Conservation (phyloP, 2,113 vertebrate species). For the Bos indicus region DNA sequence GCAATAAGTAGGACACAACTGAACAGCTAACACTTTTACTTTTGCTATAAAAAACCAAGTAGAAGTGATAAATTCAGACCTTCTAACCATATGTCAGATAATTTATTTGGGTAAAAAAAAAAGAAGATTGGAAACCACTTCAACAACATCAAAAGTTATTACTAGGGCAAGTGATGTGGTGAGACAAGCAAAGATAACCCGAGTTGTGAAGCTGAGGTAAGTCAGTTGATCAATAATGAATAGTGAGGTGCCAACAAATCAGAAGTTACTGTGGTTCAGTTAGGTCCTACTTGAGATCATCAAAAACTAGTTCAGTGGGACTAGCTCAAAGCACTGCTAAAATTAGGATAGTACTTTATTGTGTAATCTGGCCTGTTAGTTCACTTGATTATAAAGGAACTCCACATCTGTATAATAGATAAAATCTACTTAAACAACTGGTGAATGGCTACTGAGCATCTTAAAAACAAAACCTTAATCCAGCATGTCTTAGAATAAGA, state of each 20-base stretch:
- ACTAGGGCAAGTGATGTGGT: neutral
- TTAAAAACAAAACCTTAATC: neutral
- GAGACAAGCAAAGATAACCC: neutral
- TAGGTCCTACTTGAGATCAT: neutral
- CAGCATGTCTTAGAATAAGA: neutral
- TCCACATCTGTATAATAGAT: neutral
- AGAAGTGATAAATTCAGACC: neutral
- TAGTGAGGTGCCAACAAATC: neutral
- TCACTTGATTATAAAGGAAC: neutral
- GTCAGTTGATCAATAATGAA: constrained; percentile 10
- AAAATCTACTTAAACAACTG: neutral
- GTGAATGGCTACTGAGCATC: neutral
- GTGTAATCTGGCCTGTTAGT: neutral
- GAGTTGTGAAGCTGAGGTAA: neutral
- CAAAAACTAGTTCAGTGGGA: constrained; percentile 24
- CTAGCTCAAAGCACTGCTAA: neutral
- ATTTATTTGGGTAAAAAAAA: neutral
- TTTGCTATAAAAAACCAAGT: neutral
- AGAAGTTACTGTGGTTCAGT: neutral
- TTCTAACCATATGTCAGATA: neutral
- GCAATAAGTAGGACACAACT: neutral
- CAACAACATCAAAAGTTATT: neutral
- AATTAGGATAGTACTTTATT: neutral
- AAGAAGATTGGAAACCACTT: neutral
- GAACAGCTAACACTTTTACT: neutral